Evolutionary conservation across 2,888 invertebrate genomes (phyloP), one percentile per base, ranked within the genome.

Genomic region (Dione vanillae): DNA sequence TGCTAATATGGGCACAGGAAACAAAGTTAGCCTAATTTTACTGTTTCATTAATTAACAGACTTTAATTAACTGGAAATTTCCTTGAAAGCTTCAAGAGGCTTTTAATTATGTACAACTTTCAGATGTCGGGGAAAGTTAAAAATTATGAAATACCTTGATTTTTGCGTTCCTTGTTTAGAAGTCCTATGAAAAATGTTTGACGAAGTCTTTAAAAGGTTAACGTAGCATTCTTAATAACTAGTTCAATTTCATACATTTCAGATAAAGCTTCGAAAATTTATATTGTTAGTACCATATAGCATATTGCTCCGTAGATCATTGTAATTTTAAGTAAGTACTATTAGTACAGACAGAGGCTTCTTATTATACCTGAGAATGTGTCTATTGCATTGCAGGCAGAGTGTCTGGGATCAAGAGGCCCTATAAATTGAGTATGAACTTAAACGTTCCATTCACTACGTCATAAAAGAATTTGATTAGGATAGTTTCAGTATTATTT

Each of bases 51-150:
- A 61, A 51, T 66, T 35, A 61, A 43, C 51, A 41, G 16, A 51
- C 16, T 59, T 59, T 65, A 12, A 70, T 70, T 59, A 67, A 51
- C 59, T 59, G 37, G 19, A 67, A 49, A 61, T 59, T 65, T 37
- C n/a, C 37, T 11, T 40, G 12, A 65, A 59, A 51, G 43, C 51
- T 68, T 19, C 11, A 47, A 45, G 27, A 14, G 47, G 52, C 62
- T 56, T 45, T 47, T 66, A 59, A 52, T 66, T n/a, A 70, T 66
- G 35, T 56, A 54, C n/a, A 54, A 69, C 54, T 56, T 43, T 16
- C 1, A 49, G 19, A 67, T 58, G 19, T 61, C 9, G 45, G 40
- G 56, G 16, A 37, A 54, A 51, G 35, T 54, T 54, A 54, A 37
- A 62, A 62, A 54, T 62, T 37, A 61, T 43, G 41, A 61, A 52